Conservation (phyloP, 1,140 invertebrate genomes). For the Limonius californicus region DNA sequence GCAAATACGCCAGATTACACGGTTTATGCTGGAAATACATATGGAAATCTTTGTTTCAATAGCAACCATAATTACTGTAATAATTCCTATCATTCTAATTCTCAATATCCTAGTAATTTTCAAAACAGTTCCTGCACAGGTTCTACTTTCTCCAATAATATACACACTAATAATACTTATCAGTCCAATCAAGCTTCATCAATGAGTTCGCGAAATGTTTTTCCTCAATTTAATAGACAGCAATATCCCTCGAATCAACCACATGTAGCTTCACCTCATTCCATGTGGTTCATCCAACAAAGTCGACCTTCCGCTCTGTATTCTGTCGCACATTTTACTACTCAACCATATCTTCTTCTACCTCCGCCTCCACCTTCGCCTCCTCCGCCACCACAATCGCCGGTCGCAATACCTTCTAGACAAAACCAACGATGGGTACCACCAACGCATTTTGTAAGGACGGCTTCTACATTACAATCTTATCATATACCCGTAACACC, state of each 20-base stretch:
- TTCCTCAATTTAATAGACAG: not conserved
- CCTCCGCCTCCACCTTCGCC: slow-evolving; percentile 8
- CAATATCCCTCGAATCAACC: slow-evolving; percentile 4
- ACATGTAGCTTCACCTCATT: not conserved
- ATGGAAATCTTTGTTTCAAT: not conserved
- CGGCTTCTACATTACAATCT: not conserved
- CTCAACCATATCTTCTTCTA: slow-evolving; percentile 16
- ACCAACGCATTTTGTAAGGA: slow-evolving; percentile 5
- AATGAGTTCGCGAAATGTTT: not conserved
- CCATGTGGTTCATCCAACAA: slow-evolving; percentile 17
- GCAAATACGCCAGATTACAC: not conserved
- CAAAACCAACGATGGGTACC: slow-evolving; percentile 6
- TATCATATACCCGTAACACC: not conserved
- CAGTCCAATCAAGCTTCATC: slow-evolving; percentile 5
- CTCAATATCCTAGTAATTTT: not conserved
- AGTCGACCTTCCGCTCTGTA: slow-evolving; percentile 2
- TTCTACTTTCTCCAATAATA: not conserved
- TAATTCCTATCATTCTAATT: not conserved
- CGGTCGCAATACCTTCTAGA: not conserved
- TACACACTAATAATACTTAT: not conserved
- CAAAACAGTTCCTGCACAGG: not conserved
- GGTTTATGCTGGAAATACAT: too few species aligned
- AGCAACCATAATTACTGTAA: not conserved
- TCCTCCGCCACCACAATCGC: not conserved
- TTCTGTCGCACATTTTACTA: slow-evolving; percentile 11